phyloP scores from a whole-genome alignment of 2,797 vertebrate species.

The Gobionotothen gibberifrons region DNA sequence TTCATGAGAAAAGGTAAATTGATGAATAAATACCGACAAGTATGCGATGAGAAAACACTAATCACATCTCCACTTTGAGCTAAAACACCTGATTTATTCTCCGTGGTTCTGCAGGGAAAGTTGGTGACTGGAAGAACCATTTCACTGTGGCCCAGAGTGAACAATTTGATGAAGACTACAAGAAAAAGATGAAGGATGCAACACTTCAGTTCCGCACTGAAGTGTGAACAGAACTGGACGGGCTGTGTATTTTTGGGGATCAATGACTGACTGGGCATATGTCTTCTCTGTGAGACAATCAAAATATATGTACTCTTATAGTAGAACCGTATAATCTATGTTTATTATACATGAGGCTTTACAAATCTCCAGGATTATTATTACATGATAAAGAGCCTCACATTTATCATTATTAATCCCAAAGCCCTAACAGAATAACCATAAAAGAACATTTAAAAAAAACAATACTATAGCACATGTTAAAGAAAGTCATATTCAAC shows the following conservation, averaged over 20 bases:
- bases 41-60: not conserved
- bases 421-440: too few relatives aligned
- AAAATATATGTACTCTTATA: too few relatives aligned
- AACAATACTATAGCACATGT: too few relatives aligned
- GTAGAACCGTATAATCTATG: too few relatives aligned
- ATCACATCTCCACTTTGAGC: not conserved
- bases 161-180: constrained; percentile 77
- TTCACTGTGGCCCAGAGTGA: constrained; percentile 76
- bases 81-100: not conserved
- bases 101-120: constrained; percentile 67
- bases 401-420: too few relatives aligned
- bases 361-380: too few relatives aligned
- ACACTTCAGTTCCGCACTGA: constrained; percentile 53
- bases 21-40: not conserved
- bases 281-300: too few relatives aligned
- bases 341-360: too few relatives aligned
- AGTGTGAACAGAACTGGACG: constrained; percentile 21
- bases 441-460: too few relatives aligned
- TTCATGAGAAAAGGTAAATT: constrained; percentile 91
- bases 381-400: too few relatives aligned
- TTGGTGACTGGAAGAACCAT: constrained; percentile 81
- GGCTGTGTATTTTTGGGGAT: not conserved
- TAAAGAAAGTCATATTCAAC: too few relatives aligned
- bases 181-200: constrained; percentile 69
- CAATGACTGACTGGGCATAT: not conserved